Base-by-base conservation (phyloP, 2,888 invertebrate species). In the Hanleya hanleyi region DNA sequence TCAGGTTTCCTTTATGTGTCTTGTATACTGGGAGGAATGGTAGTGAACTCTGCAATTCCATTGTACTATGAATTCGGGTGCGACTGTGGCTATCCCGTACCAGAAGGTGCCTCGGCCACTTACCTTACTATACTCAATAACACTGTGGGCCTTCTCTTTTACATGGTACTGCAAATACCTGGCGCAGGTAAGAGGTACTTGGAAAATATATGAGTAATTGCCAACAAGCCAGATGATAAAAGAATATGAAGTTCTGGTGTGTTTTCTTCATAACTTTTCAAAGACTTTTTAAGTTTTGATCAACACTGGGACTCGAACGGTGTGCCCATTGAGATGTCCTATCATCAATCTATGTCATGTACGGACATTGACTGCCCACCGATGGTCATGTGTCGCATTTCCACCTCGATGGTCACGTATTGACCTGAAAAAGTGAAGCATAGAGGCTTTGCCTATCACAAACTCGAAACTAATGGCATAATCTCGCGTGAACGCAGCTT, bases 71-170 rank as follows among this genome's bases (percentile, higher is more conserved):
- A 72, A 41, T 49, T 72, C 37, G 68, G 35, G 3, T 72, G 72
- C 38, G 72, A 72, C 51, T 33, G 29, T 1, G 61, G 57, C 18
- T 72, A 68, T 62, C 72, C 72, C 18, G 61, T 69, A n/a, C 67
- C 68, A 18, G 72, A 72, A 36, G 50, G 61, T 29, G 73, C 79
- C n/a, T 75, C 80, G 4, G 73, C 69, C 57, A 71, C 71, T 26
- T 22, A 75, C 26, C 38, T 75, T 29, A 80, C 77, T 15, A 66
- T 67, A 65, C 51, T 76, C 18, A 70, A 71, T 47, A 78, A 76
- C 49, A 15, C 74, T 2, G 61, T 68, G 12, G 77, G 70, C 12
- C 50, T 77, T 9, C n/a, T 76, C 15, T 79, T 80, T 65, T 67
- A 73, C 41, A 29, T 75, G n/a, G 35, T 76, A 36, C 51, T 77